A percentile compares a stretch with the other conserved stretches of the same genome.
phyloP scores from a whole-genome alignment of 2,113 vertebrate species.

The Tragelaphus imberbis region DNA sequence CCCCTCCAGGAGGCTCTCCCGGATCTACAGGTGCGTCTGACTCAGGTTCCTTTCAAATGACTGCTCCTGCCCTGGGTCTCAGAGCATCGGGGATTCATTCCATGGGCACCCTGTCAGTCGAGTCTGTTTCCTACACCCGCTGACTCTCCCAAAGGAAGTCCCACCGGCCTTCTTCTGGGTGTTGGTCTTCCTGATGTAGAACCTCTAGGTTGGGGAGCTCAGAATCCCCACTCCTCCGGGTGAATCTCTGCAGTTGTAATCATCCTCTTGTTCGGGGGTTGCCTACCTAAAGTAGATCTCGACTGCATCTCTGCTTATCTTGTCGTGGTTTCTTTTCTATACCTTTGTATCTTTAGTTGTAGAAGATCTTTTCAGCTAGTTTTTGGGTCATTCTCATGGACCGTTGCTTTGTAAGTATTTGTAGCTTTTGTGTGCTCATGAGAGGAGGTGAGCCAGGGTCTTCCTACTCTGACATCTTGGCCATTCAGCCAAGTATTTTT shows the following conservation, averaged over 20 bases:
- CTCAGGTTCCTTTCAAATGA: neutral
- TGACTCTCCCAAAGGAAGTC: neutral
- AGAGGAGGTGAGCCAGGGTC: neutral
- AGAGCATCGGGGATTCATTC: neutral
- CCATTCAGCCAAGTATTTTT: neutral
- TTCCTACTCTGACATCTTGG: neutral
- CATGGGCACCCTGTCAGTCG: neutral
- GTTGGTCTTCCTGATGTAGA: neutral
- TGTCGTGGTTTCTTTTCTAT: neutral
- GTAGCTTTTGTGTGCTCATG: neutral
- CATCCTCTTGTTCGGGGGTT: neutral
- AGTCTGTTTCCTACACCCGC: neutral
- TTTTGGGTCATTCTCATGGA: neutral
- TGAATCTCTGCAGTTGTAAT: neutral
- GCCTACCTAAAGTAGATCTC: neutral
- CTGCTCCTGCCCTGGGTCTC: neutral
- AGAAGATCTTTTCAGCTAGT: neutral
- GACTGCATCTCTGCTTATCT: neutral
- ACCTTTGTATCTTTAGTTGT: neutral
- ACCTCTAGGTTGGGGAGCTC: neutral
- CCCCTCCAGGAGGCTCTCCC: neutral
- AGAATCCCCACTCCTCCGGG: neutral
- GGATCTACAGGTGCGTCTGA: neutral
- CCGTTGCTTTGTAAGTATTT: neutral
- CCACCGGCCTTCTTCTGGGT: neutral